These are phyloP conservation scores for Anhinga rufa DNA, from an alignment of 2,113 vertebrate species.

Conservation along the genomic window DNA sequence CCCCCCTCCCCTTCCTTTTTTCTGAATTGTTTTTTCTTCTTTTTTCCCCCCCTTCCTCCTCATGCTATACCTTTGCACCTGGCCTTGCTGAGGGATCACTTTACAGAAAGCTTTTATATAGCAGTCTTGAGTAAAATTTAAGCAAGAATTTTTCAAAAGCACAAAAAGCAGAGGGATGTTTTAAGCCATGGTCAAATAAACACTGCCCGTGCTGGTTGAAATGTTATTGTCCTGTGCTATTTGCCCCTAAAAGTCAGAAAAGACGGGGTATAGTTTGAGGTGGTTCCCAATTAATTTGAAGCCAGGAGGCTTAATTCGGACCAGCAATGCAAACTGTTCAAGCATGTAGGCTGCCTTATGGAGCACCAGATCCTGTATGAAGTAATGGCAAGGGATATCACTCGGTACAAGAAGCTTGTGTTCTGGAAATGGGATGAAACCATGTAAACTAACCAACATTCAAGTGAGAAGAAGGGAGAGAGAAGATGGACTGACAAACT, in stretches of 20 bases:
- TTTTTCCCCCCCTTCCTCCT: neutral
- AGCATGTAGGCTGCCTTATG: neutral
- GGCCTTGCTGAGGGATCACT: neutral
- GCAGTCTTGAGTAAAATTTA: neutral
- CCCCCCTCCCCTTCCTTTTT: neutral
- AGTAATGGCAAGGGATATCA: neutral
- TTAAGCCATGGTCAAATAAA: neutral
- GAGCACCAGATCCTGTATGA: neutral
- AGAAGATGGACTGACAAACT: neutral
- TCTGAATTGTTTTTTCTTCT: neutral
- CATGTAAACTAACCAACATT: neutral
- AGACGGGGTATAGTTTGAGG: neutral
- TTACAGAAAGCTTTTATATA: neutral
- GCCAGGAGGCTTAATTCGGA: neutral
- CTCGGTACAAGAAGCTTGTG: neutral
- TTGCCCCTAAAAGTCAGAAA: neutral
- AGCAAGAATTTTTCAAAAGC: neutral
- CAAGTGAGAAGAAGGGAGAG: neutral
- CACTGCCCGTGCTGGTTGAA: neutral
- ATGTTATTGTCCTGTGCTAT: neutral
- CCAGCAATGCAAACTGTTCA: neutral
- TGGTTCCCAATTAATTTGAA: neutral
- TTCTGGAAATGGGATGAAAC: neutral
- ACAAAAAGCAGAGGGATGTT: neutral
- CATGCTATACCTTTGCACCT: neutral